Evolutionary conservation across 2,888 invertebrate genomes (phyloP).

Genomic region (Xanthorhoe designata): DNA sequence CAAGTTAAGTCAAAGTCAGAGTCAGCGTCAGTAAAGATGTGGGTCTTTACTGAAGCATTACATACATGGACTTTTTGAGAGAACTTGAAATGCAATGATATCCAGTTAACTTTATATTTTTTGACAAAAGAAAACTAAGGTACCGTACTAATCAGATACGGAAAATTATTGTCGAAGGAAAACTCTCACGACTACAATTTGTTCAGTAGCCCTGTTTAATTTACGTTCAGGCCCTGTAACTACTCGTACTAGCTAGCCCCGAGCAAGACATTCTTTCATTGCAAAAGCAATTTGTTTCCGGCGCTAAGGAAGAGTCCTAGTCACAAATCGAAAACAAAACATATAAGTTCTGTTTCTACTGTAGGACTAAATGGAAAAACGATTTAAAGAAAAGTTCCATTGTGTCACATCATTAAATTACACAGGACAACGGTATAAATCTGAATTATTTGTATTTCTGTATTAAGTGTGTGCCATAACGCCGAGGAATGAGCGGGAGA

Average conservation of each 20-base stretch:
- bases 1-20: no score
- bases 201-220: conserved; percentile 9
- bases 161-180: no score
- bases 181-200: not conserved
- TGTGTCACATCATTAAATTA: not conserved
- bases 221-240: conserved; percentile 6
- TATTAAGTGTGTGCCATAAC: no score
- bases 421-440: not conserved
- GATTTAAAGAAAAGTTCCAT: not conserved
- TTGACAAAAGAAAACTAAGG: not conserved
- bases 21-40: no score
- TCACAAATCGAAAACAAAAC: no score
- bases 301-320: not conserved
- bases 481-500: no score
- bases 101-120: no score
- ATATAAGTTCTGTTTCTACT: not conserved
- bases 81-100: no score
- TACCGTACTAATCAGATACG: not conserved
- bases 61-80: no score
- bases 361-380: not conserved
- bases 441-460: not conserved
- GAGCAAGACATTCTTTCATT: conserved; percentile 22
- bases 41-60: no score
- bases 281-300: conserved; percentile 23
- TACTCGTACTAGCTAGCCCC: conserved; percentile 15